A percentile compares a stretch with the other conserved stretches of the same genome.
These are phyloP conservation scores for Andricus grossulariae DNA, from an alignment of 1,140 invertebrate species.

Conservation along the genomic window DNA sequence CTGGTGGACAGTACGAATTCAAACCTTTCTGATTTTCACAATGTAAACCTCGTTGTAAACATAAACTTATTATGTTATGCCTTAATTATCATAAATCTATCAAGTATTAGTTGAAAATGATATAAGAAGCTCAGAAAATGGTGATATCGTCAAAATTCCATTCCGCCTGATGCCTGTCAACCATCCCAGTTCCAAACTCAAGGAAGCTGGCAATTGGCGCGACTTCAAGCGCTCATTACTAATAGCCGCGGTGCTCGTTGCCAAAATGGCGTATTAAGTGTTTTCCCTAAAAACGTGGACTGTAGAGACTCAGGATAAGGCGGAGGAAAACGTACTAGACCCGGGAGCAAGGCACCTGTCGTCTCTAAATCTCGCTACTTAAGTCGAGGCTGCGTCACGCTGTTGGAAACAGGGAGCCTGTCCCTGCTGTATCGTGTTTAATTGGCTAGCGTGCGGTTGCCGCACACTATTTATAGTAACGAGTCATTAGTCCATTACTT, in stretches of 20 bases:
- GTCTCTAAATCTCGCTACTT: slow-evolving; percentile 73
- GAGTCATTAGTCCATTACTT: slow-evolving; percentile 67
- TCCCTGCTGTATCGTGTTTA: slow-evolving; percentile 65
- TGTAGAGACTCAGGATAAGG: slow-evolving; percentile 6
- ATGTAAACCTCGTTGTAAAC: too few relatives aligned
- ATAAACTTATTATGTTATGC: slow-evolving; percentile 47
- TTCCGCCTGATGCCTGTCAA: slow-evolving; percentile 36
- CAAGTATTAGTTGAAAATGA: slow-evolving; percentile 25
- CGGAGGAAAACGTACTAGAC: slow-evolving; percentile 24
- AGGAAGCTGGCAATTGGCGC: slow-evolving; percentile 54
- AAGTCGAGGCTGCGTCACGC: slow-evolving; percentile 64
- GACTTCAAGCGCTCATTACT: slow-evolving; percentile 65
- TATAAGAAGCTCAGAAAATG: slow-evolving; percentile 36
- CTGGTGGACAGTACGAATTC: too few relatives aligned
- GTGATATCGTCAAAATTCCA: slow-evolving; percentile 48
- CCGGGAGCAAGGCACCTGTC: slow-evolving; percentile 65
- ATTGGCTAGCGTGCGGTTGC: slow-evolving; percentile 67
- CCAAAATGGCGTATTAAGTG: slow-evolving; percentile 66
- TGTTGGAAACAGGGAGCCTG: slow-evolving; percentile 50
- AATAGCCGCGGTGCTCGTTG: slow-evolving; percentile 58
- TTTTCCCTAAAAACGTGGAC: slow-evolving; percentile 53
- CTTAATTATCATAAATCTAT: slow-evolving; percentile 19
- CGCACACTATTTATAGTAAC: slow-evolving; percentile 61
- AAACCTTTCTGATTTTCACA: too few relatives aligned
- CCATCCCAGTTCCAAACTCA: slow-evolving; percentile 31